Evolutionary conservation across 1,140 invertebrate species (phyloP), one percentile per base, ranked within the genome.

Genomic region (Drosophila repletoides): DNA sequence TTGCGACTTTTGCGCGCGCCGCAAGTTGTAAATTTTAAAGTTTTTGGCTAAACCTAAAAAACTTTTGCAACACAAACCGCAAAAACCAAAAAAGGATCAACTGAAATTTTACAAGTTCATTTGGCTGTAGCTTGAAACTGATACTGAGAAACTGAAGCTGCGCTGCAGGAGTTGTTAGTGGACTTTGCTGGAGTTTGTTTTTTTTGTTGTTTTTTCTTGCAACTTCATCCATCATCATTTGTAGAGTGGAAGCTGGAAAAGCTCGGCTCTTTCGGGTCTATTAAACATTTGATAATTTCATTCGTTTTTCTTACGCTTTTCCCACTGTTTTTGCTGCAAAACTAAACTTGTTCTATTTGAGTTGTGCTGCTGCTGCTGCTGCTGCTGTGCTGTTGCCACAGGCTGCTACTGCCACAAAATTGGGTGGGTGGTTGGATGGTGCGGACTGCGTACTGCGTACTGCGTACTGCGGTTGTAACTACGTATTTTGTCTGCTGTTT

Each of bases 261-360:
- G 17, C 24, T 43, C 41, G 26, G 24, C 53, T 71, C 46, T 60
- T 55, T 63, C n/a, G 73, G 74, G 70, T 84, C 74, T 79, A 84
- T 83, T 79, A 83, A 83, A 79, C 60, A 83, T 84, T 83, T 84
- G 79, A 84, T 86, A 86, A 84, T 84, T 84, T 84, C 52, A 86
- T 79, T 86, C 31, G 60, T 48, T 38, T 52, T 21, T 60, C 34
- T 31, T 17, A 22, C 31, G 36, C 6, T 63, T 68, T 72, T 49
- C 33, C 53, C 48, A 63, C 36, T 38, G 52, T 17, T 46, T 33
- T 64, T 36, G 59, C 38, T 46, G 15, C 61, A 17, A 59, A 48
- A n/a, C n/a, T n/a, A n/a, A 76, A 76, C 72, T 81, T 81, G 72
- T 76, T 66, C 73, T 77, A 60, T 83, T 81, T 76, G 77, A 81